Evolutionary conservation across 2,888 invertebrate genomes (phyloP).

Genomic region (Hyposoter dolosus): DNA sequence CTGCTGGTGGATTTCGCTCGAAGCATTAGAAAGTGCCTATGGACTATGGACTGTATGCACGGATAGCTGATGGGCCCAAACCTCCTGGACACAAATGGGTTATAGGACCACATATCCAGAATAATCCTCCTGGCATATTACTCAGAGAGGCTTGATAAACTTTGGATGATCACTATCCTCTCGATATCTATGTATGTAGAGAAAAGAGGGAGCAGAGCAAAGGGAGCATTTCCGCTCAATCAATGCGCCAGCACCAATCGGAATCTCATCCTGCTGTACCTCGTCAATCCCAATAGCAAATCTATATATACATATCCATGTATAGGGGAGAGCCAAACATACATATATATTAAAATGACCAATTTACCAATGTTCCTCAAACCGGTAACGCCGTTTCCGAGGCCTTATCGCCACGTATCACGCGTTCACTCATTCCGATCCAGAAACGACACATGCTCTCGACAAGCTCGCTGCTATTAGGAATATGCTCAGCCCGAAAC

Average conservation of each 20-base stretch:
- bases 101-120: conserved; percentile 61
- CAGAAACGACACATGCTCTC: conserved; percentile 31
- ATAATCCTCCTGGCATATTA: conserved; percentile 67
- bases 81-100: conserved; percentile 55
- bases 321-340: not conserved
- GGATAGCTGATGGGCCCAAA: conserved; percentile 48
- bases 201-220: not conserved
- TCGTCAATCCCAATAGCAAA: conserved; percentile 6
- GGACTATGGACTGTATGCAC: not conserved
- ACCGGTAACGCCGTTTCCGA: conserved; percentile 17
- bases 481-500: not conserved
- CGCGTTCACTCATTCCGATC: conserved; percentile 15
- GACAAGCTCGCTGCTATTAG: not conserved
- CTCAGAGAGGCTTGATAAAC: conserved; percentile 58
- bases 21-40: not conserved
- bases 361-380: conserved; percentile 30
- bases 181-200: not conserved
- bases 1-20: conserved; percentile 1
- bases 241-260: conserved; percentile 12
- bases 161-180: conserved; percentile 46
- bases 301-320: not conserved
- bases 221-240: not conserved
- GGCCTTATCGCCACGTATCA: conserved; percentile 38
- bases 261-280: conserved; percentile 20
- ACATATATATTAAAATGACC: not conserved